phyloP scores from a whole-genome alignment of 2,797 vertebrate species.

The Buceros bicornis region DNA sequence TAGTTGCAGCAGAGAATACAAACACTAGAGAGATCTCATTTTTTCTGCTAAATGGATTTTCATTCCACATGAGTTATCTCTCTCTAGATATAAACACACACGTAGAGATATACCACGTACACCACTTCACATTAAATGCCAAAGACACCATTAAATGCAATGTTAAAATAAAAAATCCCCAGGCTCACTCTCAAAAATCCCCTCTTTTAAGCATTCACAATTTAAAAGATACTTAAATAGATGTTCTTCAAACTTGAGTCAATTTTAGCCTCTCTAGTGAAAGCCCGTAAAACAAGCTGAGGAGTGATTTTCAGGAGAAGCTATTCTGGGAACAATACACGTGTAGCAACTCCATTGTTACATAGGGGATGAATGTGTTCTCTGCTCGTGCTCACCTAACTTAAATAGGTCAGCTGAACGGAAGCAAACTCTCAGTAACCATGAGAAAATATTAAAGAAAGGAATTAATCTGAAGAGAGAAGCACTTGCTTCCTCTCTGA shows the following conservation, averaged over 20 bases:
- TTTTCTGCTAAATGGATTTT: constrained; percentile 77
- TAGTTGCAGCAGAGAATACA: constrained; percentile 72
- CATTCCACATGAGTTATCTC: constrained; percentile 67
- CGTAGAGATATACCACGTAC: constrained; percentile 47
- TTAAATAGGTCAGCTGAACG: constrained; percentile 47
- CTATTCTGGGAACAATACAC: constrained; percentile 31
- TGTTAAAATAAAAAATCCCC: constrained; percentile 67
- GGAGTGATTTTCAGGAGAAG: constrained; percentile 12
- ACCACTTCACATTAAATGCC: constrained; percentile 64
- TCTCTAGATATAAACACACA: constrained; percentile 67
- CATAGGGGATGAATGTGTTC: neutral
- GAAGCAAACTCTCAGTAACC: constrained; percentile 9
- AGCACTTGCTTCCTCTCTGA: constrained; percentile 2
- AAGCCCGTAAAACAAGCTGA: constrained; percentile 37
- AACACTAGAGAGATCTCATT: constrained; percentile 71
- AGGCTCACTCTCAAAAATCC: constrained; percentile 7
- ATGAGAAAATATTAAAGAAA: constrained; percentile 29
- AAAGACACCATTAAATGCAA: constrained; percentile 64
- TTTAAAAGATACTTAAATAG: constrained; percentile 68
- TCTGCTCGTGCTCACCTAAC: neutral
- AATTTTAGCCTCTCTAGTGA: constrained; percentile 60
- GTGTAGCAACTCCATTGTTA: neutral
- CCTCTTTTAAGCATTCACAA: constrained; percentile 53
- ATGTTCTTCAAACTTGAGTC: constrained; percentile 64
- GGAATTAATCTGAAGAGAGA: constrained; percentile 16